Evolutionary conservation across 2,888 invertebrate genomes (phyloP).

Genomic region (Dasypolia templi): DNA sequence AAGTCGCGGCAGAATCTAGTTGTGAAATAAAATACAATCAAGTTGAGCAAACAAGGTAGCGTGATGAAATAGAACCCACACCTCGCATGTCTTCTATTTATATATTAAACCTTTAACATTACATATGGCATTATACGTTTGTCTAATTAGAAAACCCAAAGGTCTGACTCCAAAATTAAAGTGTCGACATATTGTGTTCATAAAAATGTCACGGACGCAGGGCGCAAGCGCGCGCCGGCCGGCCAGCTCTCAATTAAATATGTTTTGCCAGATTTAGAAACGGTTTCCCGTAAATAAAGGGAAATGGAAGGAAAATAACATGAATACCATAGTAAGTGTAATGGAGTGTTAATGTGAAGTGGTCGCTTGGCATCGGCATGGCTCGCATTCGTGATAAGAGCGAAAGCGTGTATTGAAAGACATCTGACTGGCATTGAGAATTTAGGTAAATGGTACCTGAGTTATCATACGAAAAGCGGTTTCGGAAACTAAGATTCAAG

Average conservation of each 20-base stretch:
- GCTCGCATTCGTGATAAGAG: background rate
- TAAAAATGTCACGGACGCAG: conserved; percentile 53
- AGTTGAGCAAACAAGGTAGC: background rate
- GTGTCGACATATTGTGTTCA: conserved; percentile 67
- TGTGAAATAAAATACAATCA: too few species aligned
- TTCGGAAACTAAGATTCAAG: background rate
- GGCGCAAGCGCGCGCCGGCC: conserved; percentile 68
- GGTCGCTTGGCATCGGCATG: background rate
- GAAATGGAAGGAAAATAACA: conserved; percentile 24
- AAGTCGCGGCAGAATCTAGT: too few species aligned
- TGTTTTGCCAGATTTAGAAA: conserved; percentile 57
- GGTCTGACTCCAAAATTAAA: conserved; percentile 65
- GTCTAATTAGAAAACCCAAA: conserved; percentile 47
- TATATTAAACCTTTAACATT: conserved; percentile 32
- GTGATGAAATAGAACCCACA: conserved; percentile 11
- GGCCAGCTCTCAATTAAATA: conserved; percentile 60
- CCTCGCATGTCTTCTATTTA: conserved; percentile 16
- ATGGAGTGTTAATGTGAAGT: conserved; percentile 21
- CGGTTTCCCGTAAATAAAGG: conserved; percentile 41
- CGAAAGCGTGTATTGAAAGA: background rate
- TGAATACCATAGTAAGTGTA: conserved; percentile 36
- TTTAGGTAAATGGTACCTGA: too few species aligned
- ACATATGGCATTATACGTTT: conserved; percentile 27
- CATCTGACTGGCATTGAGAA: background rate
- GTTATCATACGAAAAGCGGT: background rate